Base-by-base conservation (phyloP, 2,888 invertebrate species). In the Scelioninae gen. 1 region DNA sequence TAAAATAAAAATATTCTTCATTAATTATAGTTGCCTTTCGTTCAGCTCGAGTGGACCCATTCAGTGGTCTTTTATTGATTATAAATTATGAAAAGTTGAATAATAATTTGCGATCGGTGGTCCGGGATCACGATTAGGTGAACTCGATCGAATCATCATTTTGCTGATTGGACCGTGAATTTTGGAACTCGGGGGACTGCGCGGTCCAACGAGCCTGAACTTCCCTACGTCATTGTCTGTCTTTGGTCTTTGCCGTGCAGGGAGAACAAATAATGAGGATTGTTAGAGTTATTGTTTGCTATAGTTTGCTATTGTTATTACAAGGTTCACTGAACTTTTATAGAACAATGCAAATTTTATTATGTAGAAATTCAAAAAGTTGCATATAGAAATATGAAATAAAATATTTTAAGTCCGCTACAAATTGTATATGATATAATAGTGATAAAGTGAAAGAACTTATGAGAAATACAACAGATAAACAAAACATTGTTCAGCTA, bases 131-230 rank as follows among this genome's bases (percentile, higher is more conserved):
- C 53, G 74, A 78, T 72, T 66, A 56, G 60, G 43, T 11, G 45
- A 66, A 16, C 63, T 66, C 71, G 58, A 76, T 75, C 78, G 75
- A 71, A 82, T 81, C 75, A 65, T 75, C 78, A 69, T 81, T 77
- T 84, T 79, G 82, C 68, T 66, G 81, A 82, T 78, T 66, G 75
- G 78, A 84, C 81, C 82, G 71, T 84, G 68, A 84, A 84, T 84
- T 84, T 82, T 62, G 76, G 65, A 66, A 38, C 76, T 71, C 72
- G 43, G 53, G 79, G 74, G 78, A 84, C 65, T 63, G 72, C 49
- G 56, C 77, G 77, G 77, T 80, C 60, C 80, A 75, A 55, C 63
- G 72, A 80, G 63, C 47, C 47, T 56, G 55, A 31, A 75, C 11
- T 43, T 40, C 51, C 49, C 55, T 58, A 38, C 32, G 23, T 68